Evolutionary conservation across 2,888 invertebrate species (phyloP), one percentile per base, ranked within the genome.

Genomic region (Parnassius apollo): DNA sequence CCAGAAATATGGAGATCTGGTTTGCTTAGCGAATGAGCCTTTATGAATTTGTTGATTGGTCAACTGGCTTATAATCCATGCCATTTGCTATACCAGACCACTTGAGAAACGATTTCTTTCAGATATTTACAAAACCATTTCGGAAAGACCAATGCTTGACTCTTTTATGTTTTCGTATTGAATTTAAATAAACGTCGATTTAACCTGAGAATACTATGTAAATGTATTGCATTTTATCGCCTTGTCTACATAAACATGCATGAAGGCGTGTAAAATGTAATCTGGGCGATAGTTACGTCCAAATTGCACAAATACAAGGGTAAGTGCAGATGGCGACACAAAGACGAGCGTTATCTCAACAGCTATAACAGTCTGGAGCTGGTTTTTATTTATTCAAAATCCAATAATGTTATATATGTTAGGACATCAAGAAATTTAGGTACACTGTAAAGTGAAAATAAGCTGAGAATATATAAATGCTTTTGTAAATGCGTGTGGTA

Each of bases 261-360:
- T 11, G 11, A 52, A 35, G 35, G 42, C 42, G 52, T 25, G 35
- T 52, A 25, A 52, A 52, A 52, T 52, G n/a, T 52, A 35, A 52
- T 52, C 52, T 42, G 12, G 9, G 52, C 3, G 42, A 42, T 42
- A 42, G 35, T 52, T 35, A 52, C 8, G n/a, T 49, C 1, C 25
- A 42, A 52, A 22, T 52, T n/a, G 3, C 25, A 52, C 42, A 52
- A 42, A 42, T 52, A 52, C 11, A 25, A 18, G 50, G 11, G 25
- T 9, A 22, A 11, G 2, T 51, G 25, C 25, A 13, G 7, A 11
- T 25, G 49, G 49, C 13, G 2, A 49, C 9, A 13, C 13, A 13
- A 49, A 49, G n/a, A 11, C 11, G n/a, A n/a, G 13, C n/a, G 13
- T 48, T 48, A 48, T 48, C 13, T 48, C 3, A 12, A 48, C 12